Evolutionary conservation across 2,113 vertebrate genomes (phyloP).

Genomic region (Pionites leucogaster): DNA sequence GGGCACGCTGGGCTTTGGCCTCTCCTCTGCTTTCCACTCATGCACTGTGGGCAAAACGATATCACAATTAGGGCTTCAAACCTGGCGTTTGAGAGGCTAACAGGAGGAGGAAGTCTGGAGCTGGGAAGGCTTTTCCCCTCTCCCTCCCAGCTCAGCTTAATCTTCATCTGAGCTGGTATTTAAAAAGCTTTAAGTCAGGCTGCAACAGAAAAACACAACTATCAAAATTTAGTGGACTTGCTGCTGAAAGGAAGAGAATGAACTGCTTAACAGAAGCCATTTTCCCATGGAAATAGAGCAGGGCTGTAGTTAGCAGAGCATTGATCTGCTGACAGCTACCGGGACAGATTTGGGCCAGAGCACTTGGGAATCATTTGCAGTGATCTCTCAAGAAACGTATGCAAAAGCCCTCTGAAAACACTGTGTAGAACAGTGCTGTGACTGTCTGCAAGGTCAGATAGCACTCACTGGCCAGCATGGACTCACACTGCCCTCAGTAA

Average conservation of each 20-base stretch:
- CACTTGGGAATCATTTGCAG: constrained; percentile 52
- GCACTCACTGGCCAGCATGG: neutral
- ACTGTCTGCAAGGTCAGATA: neutral
- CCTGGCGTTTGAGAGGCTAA: neutral
- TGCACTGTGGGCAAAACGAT: constrained; percentile 57
- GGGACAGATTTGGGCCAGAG: constrained; percentile 59
- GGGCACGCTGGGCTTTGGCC: constrained; percentile 7
- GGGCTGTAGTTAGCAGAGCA: constrained; percentile 27
- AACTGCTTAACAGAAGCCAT: constrained; percentile 45
- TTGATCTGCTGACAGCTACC: constrained; percentile 59
- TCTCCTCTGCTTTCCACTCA: constrained; percentile 51
- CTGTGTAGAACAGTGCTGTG: neutral
- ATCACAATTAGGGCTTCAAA: neutral
- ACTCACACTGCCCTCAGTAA: neutral
- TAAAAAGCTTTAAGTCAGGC: constrained; percentile 10
- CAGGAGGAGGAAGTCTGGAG: neutral
- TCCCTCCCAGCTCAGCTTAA: neutral
- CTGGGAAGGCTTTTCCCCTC: neutral
- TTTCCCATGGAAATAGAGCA: constrained; percentile 46
- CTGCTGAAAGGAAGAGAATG: constrained; percentile 24
- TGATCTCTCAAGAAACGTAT: constrained; percentile 23
- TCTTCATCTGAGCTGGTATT: constrained; percentile 24
- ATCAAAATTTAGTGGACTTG: neutral
- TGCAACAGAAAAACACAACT: constrained; percentile 29
- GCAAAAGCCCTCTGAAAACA: neutral